Percentiles rank a stretch among this genome's conserved stretches.
phyloP scores from a whole-genome alignment of 2,113 vertebrate species.

The Eubucco bourcierii region DNA sequence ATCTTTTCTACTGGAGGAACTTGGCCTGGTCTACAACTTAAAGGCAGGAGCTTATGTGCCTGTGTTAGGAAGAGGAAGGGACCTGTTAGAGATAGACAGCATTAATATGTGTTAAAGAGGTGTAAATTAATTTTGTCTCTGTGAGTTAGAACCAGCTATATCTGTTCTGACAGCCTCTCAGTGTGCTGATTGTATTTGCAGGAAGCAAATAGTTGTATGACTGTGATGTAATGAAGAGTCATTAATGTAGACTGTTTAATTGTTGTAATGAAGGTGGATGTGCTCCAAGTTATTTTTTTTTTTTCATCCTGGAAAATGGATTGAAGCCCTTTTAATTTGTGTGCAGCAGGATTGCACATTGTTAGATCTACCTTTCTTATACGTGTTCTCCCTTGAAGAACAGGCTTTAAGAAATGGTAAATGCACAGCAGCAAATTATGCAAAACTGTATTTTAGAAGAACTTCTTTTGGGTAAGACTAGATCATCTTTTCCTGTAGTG shows the following conservation, averaged over 20 bases:
- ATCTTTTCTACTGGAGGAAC: background rate
- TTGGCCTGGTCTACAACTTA: background rate
- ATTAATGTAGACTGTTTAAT: conserved; percentile 3
- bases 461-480: background rate
- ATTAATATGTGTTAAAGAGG: background rate
- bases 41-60: background rate
- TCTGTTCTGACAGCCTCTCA: background rate
- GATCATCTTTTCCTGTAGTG: background rate
- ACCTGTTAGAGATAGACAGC: background rate
- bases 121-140: background rate
- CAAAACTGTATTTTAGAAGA: background rate
- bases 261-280: background rate
- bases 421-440: background rate
- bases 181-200: background rate
- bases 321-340: background rate
- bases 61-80: background rate
- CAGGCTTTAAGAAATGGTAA: background rate
- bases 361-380: background rate
- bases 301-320: background rate
- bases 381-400: background rate
- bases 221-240: background rate
- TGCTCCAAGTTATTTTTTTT: background rate
- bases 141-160: background rate
- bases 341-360: background rate
- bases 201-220: background rate